phyloP scores from a whole-genome alignment of 2,888 invertebrate species.

The Platycheirus albimanus region DNA sequence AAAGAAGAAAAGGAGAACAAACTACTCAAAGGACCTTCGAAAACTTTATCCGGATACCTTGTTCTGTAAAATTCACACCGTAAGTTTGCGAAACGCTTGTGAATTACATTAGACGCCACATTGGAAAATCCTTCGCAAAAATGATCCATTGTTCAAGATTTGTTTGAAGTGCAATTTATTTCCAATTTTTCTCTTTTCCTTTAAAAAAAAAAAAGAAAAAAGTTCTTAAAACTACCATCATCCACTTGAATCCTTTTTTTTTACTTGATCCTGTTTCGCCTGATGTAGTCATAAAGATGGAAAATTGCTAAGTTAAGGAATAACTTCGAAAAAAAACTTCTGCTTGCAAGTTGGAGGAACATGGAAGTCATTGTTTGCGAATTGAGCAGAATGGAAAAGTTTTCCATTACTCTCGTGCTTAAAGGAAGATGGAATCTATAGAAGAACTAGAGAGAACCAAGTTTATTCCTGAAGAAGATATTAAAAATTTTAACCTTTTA shows the following conservation, averaged over 20 bases:
- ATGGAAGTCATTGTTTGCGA: slow-evolving; percentile 19
- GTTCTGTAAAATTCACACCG: slow-evolving; percentile 11
- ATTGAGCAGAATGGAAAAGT: slow-evolving; percentile 24
- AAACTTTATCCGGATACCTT: not conserved
- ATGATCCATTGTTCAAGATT: slow-evolving; percentile 35
- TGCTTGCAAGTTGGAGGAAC: slow-evolving; percentile 14
- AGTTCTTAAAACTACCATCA: slow-evolving; percentile 14
- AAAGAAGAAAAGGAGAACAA: not conserved
- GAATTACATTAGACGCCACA: slow-evolving; percentile 20
- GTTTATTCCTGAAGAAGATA: not conserved
- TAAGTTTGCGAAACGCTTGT: slow-evolving; percentile 32
- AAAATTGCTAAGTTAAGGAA: slow-evolving; percentile 29
- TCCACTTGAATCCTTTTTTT: slow-evolving; percentile 19
- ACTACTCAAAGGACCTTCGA: not conserved
- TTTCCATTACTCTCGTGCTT: not conserved
- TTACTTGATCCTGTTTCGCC: not conserved
- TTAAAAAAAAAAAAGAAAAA: too few species aligned
- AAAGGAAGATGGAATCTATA: too few species aligned
- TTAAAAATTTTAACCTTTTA: slow-evolving; percentile 16
- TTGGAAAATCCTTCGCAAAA: slow-evolving; percentile 28
- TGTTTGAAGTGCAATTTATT: slow-evolving; percentile 54
- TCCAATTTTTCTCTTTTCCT: slow-evolving; percentile 4
- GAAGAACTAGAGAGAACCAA: not conserved
- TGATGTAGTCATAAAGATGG: slow-evolving; percentile 34
- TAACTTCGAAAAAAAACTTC: slow-evolving; percentile 3